Base-by-base conservation (phyloP, 2,888 invertebrate species). In the Brenthis ino region DNA sequence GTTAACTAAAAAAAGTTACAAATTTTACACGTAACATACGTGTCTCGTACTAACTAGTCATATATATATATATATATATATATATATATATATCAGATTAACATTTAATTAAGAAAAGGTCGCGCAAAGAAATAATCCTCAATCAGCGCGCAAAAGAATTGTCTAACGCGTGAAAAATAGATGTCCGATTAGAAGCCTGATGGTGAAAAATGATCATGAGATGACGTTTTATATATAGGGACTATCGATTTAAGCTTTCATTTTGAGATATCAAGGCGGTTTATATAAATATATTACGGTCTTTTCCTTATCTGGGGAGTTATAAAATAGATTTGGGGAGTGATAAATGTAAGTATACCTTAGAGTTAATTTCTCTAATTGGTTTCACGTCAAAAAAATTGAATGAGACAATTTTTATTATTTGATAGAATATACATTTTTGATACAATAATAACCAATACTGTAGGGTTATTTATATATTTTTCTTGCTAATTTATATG, bases 171-270 rank as follows among this genome's bases (percentile, higher is more conserved):
- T 72, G 74, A 74, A 75, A 75, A 74, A 74, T 74, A 50, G 50
- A 50, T 33, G 50, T 60, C 33, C 60, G 60, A 68, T 70, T 68
- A 67, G 64, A 63, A 70, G 70, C 70, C 69, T 70, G 72, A 71
- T 72, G 70, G 61, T 73, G 73, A 75, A 68, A 75, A 74, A 75
- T 72, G 72, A 73, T 71, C 68, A 68, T 68, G 20, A 71, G 68
- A 75, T 74, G 72, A 74, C 70, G 68, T 65, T 72, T 74, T 75
- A 73, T 72, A 71, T 71, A 75, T 75, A 74, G 74, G 68, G 58
- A 43, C 57, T 64, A 74, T 74, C 72, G 74, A 75, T 74, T 74
- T 68, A 68, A 48, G 68, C 54, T 51, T 66, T 68, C 56, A 65
- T 58, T 33, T 69, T 37, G 61, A 65, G 48, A 65, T 51, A 64